Conservation (phyloP, 2,797 vertebrate genomes). For the Craterocephalus amniculus region DNA sequence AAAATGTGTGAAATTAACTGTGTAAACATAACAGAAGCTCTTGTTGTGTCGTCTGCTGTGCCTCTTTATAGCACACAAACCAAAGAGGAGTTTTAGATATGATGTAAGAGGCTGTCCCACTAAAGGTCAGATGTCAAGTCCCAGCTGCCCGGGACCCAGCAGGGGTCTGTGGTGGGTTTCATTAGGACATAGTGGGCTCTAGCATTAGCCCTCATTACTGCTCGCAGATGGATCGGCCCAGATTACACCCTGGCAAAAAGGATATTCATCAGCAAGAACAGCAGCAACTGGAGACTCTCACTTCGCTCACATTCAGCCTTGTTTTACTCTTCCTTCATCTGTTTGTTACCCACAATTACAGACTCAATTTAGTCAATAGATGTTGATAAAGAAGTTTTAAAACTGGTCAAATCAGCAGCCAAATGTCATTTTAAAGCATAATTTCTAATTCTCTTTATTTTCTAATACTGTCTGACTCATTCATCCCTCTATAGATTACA, state of each 20-base stretch:
- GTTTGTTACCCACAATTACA: conserved; percentile 29
- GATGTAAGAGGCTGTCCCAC: conserved; percentile 64
- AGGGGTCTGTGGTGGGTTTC: conserved; percentile 56
- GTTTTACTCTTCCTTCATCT: conserved; percentile 2
- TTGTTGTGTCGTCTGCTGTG: conserved; percentile 10
- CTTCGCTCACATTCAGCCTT: neutral
- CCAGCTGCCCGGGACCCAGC: conserved; percentile 65
- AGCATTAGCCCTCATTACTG: conserved; percentile 83
- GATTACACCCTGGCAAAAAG: conserved; percentile 73
- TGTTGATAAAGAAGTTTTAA: conserved; percentile 28
- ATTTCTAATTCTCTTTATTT: conserved; percentile 12
- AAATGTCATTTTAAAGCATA: conserved; percentile 36
- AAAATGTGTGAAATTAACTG: neutral
- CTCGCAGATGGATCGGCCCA: conserved; percentile 76
- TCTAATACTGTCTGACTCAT: neutral
- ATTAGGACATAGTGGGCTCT: conserved; percentile 78
- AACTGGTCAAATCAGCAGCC: conserved; percentile 26
- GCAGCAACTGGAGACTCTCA: conserved; percentile 46
- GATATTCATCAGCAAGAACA: conserved; percentile 56
- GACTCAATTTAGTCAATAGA: conserved; percentile 31
- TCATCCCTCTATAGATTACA: conserved; percentile 2
- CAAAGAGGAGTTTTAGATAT: conserved; percentile 27
- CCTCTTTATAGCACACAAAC: conserved; percentile 18
- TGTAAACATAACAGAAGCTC: neutral
- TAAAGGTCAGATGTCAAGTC: conserved; percentile 69